Evolutionary conservation across 2,888 invertebrate genomes (phyloP).

Genomic region (Tiliacea aurago): DNA sequence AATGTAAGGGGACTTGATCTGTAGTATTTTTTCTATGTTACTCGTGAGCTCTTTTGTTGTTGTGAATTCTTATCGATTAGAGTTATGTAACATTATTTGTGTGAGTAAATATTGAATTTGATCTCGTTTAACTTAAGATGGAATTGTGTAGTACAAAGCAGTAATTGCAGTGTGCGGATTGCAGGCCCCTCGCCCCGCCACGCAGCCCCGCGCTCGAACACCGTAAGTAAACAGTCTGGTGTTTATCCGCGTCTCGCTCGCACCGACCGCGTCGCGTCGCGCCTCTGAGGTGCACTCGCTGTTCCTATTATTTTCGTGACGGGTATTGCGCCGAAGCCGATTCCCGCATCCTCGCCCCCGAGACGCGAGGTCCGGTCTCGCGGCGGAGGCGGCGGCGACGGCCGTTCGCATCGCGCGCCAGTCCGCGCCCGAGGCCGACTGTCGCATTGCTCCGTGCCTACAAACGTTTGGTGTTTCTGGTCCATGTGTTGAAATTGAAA

Average conservation of each 20-base stretch:
- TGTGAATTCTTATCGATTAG: slow-evolving; percentile 12
- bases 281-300: slow-evolving; percentile 91
- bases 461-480: slow-evolving; percentile 80
- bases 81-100: slow-evolving; percentile 7
- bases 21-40: slow-evolving; percentile 4
- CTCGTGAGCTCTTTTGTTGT: slow-evolving; percentile 9
- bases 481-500: slow-evolving; percentile 82
- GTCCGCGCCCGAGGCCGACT: slow-evolving; percentile 88
- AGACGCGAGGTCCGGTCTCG: slow-evolving; percentile 90
- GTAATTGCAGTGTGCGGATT: slow-evolving; percentile 90
- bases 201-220: slow-evolving; percentile 86
- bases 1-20: slow-evolving; percentile 1
- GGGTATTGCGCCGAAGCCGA: slow-evolving; percentile 91
- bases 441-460: slow-evolving; percentile 87
- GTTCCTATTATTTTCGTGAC: slow-evolving; percentile 91
- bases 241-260: slow-evolving; percentile 91
- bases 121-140: slow-evolving; percentile 78
- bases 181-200: slow-evolving; percentile 86
- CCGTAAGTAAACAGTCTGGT: slow-evolving; percentile 91
- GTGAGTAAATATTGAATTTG: slow-evolving; percentile 56
- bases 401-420: slow-evolving; percentile 89
- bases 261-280: slow-evolving; percentile 90
- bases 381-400: slow-evolving; percentile 89
- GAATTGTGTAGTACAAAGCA: slow-evolving; percentile 85
- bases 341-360: slow-evolving; percentile 90